phyloP scores from a whole-genome alignment of 2,113 vertebrate species.

The Leiothrix lutea region DNA sequence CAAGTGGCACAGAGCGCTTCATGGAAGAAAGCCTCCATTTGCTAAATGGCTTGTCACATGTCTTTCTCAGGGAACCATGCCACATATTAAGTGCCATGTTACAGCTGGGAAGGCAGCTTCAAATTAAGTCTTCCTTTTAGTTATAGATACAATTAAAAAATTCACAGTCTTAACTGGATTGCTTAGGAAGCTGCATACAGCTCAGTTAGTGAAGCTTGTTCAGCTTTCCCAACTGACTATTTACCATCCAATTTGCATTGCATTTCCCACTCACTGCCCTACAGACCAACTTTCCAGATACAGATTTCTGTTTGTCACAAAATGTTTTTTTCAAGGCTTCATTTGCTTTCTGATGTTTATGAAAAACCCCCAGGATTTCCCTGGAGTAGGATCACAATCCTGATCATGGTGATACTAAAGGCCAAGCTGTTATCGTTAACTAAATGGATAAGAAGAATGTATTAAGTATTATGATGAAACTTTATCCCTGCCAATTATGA shows the following conservation, averaged over 20 bases:
- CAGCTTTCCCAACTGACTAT: background rate
- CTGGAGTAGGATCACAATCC: background rate
- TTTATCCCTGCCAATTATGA: background rate
- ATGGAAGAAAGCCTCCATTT: background rate
- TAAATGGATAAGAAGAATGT: background rate
- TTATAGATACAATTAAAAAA: background rate
- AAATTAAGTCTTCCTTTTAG: background rate
- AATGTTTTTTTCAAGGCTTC: background rate
- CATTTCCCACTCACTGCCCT: background rate
- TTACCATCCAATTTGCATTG: background rate
- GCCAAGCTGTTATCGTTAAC: background rate
- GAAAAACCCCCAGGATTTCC: background rate
- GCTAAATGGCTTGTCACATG: background rate
- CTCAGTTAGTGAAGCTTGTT: background rate
- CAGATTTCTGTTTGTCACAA: background rate
- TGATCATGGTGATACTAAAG: background rate
- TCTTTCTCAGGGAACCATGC: background rate
- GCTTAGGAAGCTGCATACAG: background rate
- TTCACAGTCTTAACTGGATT: background rate
- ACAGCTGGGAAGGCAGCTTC: background rate
- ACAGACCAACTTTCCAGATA: background rate
- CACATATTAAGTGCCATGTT: background rate
- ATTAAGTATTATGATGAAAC: background rate
- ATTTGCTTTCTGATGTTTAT: background rate
- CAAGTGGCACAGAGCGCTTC: background rate